Conservation (phyloP, 2,113 vertebrate genomes). For the Gallinago paraguaiae region DNA sequence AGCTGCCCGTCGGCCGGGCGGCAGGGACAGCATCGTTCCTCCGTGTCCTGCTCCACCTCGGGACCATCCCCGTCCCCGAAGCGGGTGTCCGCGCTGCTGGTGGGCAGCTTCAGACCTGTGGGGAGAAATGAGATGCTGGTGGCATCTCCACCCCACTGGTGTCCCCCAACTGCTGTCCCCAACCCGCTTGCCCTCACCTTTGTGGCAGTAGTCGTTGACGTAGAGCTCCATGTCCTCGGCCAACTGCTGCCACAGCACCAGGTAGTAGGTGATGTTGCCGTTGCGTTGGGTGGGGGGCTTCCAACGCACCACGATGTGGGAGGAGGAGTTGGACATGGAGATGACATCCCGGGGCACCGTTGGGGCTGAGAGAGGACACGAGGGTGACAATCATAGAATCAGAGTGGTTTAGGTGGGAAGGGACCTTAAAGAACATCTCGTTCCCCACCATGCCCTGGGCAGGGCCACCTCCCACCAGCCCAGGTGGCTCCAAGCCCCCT, state of each 20-base stretch:
- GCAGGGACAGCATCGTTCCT: constrained; percentile 79
- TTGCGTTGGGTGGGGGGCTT: constrained; percentile 80
- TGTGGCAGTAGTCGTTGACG: constrained; percentile 80
- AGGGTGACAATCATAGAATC: not conserved
- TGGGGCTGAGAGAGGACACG: constrained; percentile 48
- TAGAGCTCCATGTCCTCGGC: constrained; percentile 80
- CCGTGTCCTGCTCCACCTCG: constrained; percentile 6
- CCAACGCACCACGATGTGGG: constrained; percentile 82
- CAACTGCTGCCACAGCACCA: constrained; percentile 82
- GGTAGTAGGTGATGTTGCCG: constrained; percentile 81
- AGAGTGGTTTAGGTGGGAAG: too few relatives aligned
- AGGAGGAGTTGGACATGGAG: constrained; percentile 82
- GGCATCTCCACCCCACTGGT: fast-evolving
- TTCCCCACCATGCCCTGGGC: too few relatives aligned
- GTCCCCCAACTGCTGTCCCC: fast-evolving
- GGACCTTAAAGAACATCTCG: too few relatives aligned
- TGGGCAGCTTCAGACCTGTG: constrained; percentile 79
- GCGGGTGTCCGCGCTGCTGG: constrained; percentile 76
- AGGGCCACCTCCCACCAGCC: too few relatives aligned
- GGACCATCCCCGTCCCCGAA: constrained; percentile 57
- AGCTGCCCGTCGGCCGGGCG: constrained; percentile 59
- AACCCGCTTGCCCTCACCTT: constrained; percentile 55
- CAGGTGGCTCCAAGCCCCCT: too few relatives aligned
- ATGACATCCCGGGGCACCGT: constrained; percentile 80
- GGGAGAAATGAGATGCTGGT: fast-evolving